phyloP scores from a whole-genome alignment of 2,797 vertebrate species.

The Lacerta viridis region DNA sequence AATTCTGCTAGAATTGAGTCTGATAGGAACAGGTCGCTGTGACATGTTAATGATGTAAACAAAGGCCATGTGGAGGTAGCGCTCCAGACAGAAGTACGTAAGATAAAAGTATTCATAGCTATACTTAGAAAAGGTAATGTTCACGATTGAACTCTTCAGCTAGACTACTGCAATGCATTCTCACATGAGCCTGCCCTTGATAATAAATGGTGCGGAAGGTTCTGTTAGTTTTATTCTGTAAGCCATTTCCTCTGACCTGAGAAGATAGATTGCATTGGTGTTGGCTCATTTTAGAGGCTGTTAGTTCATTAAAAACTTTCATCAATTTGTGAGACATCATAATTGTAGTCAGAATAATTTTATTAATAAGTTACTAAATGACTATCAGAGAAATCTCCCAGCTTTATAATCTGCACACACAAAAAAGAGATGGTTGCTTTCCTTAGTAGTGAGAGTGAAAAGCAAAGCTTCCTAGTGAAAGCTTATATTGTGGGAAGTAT shows the following conservation, averaged over 20 bases:
- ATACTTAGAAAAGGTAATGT: not conserved
- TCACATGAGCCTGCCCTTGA: not conserved
- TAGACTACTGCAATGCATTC: not conserved
- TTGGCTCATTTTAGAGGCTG: constrained; percentile 41
- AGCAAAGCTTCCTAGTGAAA: not conserved
- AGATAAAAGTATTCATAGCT: not conserved
- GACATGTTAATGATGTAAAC: not conserved
- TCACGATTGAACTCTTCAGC: not conserved
- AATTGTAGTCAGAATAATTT: constrained; percentile 45
- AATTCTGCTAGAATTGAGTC: constrained; percentile 33
- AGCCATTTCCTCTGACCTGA: not conserved
- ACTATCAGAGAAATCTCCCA: constrained; percentile 1
- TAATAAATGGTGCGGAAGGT: not conserved
- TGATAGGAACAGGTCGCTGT: not conserved
- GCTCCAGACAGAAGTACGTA: constrained; percentile 14
- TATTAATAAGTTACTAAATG: constrained; percentile 56
- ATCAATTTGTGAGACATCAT: constrained; percentile 1
- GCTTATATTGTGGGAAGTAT: constrained; percentile 33
- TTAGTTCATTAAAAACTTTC: constrained; percentile 52
- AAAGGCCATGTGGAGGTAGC: not conserved
- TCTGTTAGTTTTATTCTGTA: not conserved
- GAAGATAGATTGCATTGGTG: no score
- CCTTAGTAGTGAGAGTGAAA: constrained; percentile 13
- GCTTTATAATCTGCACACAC: constrained; percentile 33
- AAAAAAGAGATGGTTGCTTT: constrained; percentile 39